Evolutionary conservation across 2,797 vertebrate genomes (phyloP).

Genomic region (Arnoldichthys spilopterus): DNA sequence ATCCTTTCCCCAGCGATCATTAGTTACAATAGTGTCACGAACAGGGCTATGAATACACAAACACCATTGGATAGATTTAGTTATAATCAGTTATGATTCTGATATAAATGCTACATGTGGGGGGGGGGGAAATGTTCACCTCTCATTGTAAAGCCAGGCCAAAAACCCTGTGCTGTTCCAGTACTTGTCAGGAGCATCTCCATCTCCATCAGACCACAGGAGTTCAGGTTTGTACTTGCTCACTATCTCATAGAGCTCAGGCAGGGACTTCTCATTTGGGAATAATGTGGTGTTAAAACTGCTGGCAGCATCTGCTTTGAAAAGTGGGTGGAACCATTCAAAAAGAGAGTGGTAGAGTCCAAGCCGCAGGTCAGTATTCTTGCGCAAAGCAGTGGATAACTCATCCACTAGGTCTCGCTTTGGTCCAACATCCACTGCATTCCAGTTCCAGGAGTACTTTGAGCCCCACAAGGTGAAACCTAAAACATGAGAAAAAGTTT

Average conservation of each 20-base stretch:
- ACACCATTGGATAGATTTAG: neutral
- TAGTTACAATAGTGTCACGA: slow-evolving; percentile 90
- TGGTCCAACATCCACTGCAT: slow-evolving; percentile 87
- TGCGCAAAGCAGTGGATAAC: slow-evolving; percentile 80
- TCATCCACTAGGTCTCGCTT: slow-evolving; percentile 88
- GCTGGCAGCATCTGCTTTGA: slow-evolving; percentile 77
- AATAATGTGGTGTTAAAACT: slow-evolving; percentile 81
- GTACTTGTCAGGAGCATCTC: slow-evolving; percentile 85
- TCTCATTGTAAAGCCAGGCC: slow-evolving; percentile 97
- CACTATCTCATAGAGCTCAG: slow-evolving; percentile 92
- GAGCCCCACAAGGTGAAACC: slow-evolving; percentile 96
- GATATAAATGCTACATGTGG: neutral
- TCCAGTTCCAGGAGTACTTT: slow-evolving; percentile 94
- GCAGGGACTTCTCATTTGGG: slow-evolving; percentile 83
- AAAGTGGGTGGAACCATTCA: slow-evolving; percentile 96
- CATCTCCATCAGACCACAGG: slow-evolving; percentile 94
- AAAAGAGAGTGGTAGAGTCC: slow-evolving; percentile 96
- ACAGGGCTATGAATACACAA: slow-evolving; percentile 83
- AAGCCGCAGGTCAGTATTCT: slow-evolving; percentile 79
- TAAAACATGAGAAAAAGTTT: slow-evolving; percentile 62
- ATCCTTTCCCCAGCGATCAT: slow-evolving; percentile 91
- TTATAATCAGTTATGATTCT: neutral
- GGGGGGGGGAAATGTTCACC: slow-evolving; percentile 77
- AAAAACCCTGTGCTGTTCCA: slow-evolving; percentile 98
- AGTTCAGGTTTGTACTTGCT: slow-evolving; percentile 87